phyloP scores from a whole-genome alignment of 2,888 invertebrate genomes.

The Xiphydria camelus region DNA sequence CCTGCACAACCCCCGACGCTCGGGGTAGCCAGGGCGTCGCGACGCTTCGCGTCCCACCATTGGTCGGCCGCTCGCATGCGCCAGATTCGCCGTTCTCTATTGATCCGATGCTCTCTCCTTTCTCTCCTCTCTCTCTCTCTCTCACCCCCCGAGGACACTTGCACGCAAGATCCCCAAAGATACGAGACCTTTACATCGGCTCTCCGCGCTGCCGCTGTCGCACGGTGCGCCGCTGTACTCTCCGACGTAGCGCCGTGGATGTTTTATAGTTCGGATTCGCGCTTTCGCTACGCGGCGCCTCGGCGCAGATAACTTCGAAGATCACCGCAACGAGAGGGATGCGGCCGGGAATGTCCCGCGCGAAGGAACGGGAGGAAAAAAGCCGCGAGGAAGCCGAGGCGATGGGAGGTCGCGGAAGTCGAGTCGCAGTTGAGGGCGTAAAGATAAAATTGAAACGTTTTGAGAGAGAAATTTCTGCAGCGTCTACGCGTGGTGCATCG shows the following conservation, averaged over 20 bases:
- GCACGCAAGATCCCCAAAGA: slow-evolving; percentile 50
- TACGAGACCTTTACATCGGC: slow-evolving; percentile 39
- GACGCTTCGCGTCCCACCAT: slow-evolving; percentile 30
- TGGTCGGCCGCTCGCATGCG: slow-evolving; percentile 41
- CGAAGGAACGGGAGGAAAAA: neutral
- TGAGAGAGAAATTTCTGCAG: neutral
- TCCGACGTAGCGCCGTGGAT: neutral
- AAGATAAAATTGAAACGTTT: neutral
- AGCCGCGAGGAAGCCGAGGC: neutral
- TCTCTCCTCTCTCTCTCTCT: slow-evolving; percentile 16
- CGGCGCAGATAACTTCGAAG: neutral
- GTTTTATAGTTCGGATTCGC: neutral
- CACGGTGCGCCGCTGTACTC: slow-evolving; percentile 15
- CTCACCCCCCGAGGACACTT: slow-evolving; percentile 36
- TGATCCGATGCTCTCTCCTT: too few species aligned
- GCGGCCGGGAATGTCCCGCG: neutral
- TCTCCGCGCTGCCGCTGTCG: slow-evolving; percentile 24
- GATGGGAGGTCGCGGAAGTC: neutral
- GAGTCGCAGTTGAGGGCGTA: neutral
- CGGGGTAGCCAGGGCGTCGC: slow-evolving; percentile 31
- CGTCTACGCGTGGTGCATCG: too few species aligned
- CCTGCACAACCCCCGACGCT: slow-evolving; percentile 21
- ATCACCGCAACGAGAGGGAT: neutral
- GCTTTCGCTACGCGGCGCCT: too few species aligned
- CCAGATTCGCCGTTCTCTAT: slow-evolving; percentile 35